Percentiles rank a stretch among this genome's conserved stretches.
Conservation (phyloP, 2,113 vertebrate species). For the Phodopus roborovskii region DNA sequence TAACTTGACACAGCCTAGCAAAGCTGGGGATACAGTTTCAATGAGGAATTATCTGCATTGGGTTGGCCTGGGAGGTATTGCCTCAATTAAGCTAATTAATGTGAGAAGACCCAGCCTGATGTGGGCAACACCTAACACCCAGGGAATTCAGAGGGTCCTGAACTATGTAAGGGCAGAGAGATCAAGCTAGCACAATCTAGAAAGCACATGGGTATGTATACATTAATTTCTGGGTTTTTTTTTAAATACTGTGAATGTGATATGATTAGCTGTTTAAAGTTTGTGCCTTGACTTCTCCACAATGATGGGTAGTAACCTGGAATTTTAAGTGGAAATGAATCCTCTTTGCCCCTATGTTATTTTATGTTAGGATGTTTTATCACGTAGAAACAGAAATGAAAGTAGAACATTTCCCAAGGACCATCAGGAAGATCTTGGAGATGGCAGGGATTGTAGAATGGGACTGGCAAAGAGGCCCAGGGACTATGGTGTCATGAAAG, state of each 20-base stretch:
- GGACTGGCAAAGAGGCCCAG: background rate
- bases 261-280: background rate
- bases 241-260: background rate
- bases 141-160: background rate
- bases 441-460: background rate
- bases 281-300: background rate
- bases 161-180: background rate
- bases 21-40: background rate
- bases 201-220: background rate
- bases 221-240: background rate
- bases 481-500: background rate
- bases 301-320: background rate
- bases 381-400: background rate
- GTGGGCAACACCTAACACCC: background rate
- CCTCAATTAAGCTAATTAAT: background rate
- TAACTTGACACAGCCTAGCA: background rate
- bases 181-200: background rate
- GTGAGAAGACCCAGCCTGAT: background rate
- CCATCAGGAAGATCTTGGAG: background rate
- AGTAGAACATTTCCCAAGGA: background rate
- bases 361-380: background rate
- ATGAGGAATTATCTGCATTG: background rate
- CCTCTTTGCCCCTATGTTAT: background rate
- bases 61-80: background rate
- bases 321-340: background rate